Evolutionary conservation across 2,888 invertebrate genomes (phyloP).

Genomic region (Cerceris rybyensis): DNA sequence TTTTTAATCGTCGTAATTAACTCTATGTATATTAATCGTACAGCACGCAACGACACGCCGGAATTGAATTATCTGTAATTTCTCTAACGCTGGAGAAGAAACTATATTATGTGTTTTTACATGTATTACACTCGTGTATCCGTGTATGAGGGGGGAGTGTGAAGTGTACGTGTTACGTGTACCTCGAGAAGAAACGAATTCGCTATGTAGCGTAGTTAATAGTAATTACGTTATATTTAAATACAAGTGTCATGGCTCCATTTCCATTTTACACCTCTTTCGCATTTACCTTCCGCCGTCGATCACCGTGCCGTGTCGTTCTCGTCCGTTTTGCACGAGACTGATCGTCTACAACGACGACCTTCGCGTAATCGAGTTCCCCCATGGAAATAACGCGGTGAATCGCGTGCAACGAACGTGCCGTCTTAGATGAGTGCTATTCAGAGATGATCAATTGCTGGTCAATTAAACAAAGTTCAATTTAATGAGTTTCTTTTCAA

Average conservation of each 20-base stretch:
- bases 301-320: neutral
- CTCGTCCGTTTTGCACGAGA: conserved; percentile 3
- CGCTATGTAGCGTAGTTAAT: conserved; percentile 50
- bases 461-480: no score
- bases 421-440: neutral
- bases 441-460: no score
- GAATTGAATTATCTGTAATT: conserved; percentile 61
- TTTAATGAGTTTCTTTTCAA: no score
- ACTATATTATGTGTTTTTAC: conserved; percentile 58
- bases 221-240: conserved; percentile 12
- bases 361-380: no score
- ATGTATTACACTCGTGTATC: neutral
- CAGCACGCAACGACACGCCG: conserved; percentile 59
- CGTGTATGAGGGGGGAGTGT: no score
- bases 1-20: conserved; percentile 37
- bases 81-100: conserved; percentile 54
- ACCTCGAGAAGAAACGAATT: conserved; percentile 58
- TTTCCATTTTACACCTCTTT: neutral
- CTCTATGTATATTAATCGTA: conserved; percentile 59
- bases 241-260: conserved; percentile 35
- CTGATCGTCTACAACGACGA: conserved; percentile 6
- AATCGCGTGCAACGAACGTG: neutral
- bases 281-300: neutral
- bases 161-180: conserved; percentile 23
- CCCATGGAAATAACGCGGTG: no score